phyloP scores from a whole-genome alignment of 2,113 vertebrate species.

The Hassar affinis region DNA sequence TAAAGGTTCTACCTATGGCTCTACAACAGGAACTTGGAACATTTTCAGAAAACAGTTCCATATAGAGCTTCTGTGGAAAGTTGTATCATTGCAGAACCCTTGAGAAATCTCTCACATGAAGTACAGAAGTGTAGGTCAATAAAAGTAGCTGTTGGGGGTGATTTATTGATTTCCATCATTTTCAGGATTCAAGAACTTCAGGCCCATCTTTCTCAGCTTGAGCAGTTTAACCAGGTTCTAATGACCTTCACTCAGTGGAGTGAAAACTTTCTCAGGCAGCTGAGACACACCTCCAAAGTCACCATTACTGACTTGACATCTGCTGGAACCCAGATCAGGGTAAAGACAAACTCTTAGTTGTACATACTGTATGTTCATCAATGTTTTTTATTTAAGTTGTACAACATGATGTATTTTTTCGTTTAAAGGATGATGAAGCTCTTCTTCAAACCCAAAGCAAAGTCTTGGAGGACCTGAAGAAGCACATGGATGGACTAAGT shows the following conservation, averaged over 20 bases:
- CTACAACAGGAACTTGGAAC: background rate
- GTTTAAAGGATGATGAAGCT: conserved; percentile 74
- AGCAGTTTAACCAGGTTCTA: conserved; percentile 81
- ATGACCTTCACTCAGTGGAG: conserved; percentile 83
- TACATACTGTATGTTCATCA: background rate
- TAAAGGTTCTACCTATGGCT: background rate
- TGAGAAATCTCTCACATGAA: background rate
- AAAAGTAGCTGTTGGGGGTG: background rate
- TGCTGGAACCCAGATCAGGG: conserved; percentile 79
- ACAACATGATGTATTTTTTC: conserved; percentile 35
- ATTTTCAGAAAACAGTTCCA: background rate
- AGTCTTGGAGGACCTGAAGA: conserved; percentile 71
- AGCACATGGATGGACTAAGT: conserved; percentile 71
- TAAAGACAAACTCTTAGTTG: conserved; percentile 59
- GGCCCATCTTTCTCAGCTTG: conserved; percentile 74
- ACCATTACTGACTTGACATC: conserved; percentile 73
- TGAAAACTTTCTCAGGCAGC: conserved; percentile 79
- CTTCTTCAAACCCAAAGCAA: conserved; percentile 71
- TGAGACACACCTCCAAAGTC: conserved; percentile 83
- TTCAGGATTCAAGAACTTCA: conserved; percentile 78
- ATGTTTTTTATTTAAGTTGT: background rate
- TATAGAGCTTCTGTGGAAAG: background rate
- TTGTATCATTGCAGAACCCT: background rate
- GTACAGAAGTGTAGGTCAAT: background rate
- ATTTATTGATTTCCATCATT: background rate